These are phyloP conservation scores for Diadegma fenestrale DNA, from an alignment of 2,888 invertebrate genomes.

Conservation along the genomic window DNA sequence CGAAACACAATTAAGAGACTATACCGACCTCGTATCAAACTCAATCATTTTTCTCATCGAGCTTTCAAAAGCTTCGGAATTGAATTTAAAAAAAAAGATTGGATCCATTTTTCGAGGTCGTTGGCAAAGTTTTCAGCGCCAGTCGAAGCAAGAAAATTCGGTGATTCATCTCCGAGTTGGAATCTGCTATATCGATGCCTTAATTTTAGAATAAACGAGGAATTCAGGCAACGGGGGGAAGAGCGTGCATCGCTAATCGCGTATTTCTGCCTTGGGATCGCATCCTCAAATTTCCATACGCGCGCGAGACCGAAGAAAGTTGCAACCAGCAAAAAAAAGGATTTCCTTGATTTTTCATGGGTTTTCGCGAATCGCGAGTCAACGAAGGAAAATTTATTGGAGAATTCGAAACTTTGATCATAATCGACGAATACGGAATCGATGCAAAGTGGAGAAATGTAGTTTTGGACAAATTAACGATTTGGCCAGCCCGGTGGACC, in stretches of 20 bases:
- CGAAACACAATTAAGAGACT: neutral
- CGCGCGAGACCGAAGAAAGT: neutral
- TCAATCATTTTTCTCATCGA: constrained; percentile 9
- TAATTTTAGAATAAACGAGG: constrained; percentile 64
- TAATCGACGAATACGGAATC: too few species aligned
- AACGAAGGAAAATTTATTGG: neutral
- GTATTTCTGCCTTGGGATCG: constrained; percentile 16
- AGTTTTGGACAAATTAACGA: constrained; percentile 43
- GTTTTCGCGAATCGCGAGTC: neutral
- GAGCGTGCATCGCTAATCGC: constrained; percentile 2
- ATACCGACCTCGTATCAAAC: constrained; percentile 53
- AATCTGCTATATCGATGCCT: constrained; percentile 45
- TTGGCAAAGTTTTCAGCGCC: constrained; percentile 28
- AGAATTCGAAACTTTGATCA: neutral
- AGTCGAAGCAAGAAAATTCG: constrained; percentile 15
- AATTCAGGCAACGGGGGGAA: constrained; percentile 39
- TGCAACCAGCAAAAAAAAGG: neutral
- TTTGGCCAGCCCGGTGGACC: constrained; percentile 37
- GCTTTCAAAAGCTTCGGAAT: neutral
- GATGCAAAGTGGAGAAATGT: neutral
- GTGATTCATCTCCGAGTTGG: constrained; percentile 49
- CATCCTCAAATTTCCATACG: constrained; percentile 11
- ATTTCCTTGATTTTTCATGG: neutral
- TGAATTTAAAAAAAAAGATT: constrained; percentile 11
- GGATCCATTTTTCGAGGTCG: neutral